Conservation (phyloP, 2,797 vertebrate species). For the Gymnoscopelus microlampas region DNA sequence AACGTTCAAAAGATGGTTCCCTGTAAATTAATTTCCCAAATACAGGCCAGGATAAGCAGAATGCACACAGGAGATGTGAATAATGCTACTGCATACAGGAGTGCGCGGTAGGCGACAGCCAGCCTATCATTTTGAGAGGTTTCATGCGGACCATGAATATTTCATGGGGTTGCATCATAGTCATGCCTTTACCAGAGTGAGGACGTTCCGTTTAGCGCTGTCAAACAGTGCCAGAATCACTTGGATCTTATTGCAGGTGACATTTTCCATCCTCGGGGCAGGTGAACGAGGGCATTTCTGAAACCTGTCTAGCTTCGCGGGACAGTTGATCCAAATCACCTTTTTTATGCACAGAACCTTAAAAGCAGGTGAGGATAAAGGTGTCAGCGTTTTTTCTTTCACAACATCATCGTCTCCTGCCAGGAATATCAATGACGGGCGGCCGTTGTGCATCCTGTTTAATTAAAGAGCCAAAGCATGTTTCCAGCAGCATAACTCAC, state of each 20-base stretch:
- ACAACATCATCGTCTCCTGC: constrained; percentile 4
- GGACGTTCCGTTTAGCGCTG: neutral
- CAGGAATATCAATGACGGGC: constrained; percentile 15
- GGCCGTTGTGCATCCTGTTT: constrained; percentile 1
- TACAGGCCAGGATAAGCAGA: no score
- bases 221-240: constrained; percentile 9
- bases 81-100: no score
- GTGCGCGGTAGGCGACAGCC: no score
- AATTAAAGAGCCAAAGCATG: neutral
- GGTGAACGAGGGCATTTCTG: neutral
- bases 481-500: neutral
- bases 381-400: neutral
- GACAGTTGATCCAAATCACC: constrained; percentile 12
- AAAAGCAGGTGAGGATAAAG: neutral
- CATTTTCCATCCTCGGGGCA: neutral
- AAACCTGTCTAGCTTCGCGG: neutral
- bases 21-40: no score
- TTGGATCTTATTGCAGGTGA: constrained; percentile 1
- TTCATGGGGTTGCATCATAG: neutral
- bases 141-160: constrained; percentile 7
- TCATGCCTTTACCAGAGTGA: neutral
- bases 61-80: no score
- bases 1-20: no score
- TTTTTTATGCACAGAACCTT: constrained; percentile 2
- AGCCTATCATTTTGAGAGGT: neutral